phyloP scores from a whole-genome alignment of 2,113 vertebrate genomes.

The Alethe diademata region DNA sequence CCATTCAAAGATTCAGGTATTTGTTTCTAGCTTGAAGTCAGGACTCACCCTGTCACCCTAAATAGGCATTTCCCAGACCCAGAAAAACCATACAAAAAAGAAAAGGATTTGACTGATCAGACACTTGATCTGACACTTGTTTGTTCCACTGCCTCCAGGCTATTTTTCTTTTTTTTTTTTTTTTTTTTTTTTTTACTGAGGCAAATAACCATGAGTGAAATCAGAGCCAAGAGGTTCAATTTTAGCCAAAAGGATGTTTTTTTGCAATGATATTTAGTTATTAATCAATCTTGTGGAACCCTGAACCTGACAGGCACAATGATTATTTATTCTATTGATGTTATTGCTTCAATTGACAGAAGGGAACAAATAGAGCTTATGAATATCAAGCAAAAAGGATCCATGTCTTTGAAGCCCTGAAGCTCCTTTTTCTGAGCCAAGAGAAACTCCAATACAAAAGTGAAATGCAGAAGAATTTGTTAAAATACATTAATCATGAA shows the following conservation, averaged over 20 bases:
- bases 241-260: background rate
- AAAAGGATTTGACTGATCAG: background rate
- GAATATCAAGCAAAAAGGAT: background rate
- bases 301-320: background rate
- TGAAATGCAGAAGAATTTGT: background rate
- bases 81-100: background rate
- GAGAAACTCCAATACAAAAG: background rate
- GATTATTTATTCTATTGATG: background rate
- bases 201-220: background rate
- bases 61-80: background rate
- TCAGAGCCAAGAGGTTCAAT: background rate
- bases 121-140: background rate
- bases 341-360: background rate
- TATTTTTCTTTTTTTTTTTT: background rate
- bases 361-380: background rate
- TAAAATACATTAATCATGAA: background rate
- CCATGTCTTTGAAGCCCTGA: background rate
- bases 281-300: background rate
- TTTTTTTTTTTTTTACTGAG: background rate
- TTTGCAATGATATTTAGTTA: background rate
- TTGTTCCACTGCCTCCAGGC: background rate
- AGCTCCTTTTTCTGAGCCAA: background rate
- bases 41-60: background rate
- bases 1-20: background rate
- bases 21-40: background rate